Evolutionary conservation across 2,888 invertebrate genomes (phyloP), one percentile per base, ranked within the genome.

Genomic region (Meandrusa payeni): DNA sequence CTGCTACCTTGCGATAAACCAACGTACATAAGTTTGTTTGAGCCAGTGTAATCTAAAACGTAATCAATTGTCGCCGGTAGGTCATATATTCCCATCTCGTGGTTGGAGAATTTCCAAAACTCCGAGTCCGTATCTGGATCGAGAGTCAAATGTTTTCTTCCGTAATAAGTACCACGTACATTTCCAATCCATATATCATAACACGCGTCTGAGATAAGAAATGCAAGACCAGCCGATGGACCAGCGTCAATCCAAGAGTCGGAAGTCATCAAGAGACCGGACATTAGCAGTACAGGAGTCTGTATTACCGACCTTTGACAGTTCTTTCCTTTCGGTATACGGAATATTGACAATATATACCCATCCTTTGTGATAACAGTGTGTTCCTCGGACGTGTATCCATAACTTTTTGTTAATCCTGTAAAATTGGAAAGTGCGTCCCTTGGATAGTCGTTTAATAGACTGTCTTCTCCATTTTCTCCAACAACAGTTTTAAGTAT

Each of bases 1-100:
- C 92, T 91, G 0, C 91, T 90, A 3, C 95, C 96, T 67, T 91
- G 91, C 0, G 95, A 95, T 63, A 94, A 95, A 0, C 95, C 96
- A 2, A 94, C 90, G 22, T 70, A 80, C 23, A 74, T 77, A 15
- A 83, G 31, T 17, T 71, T 73, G 0, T 55, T 45, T 1, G 50
- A 49, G 1, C 54, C 54, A 1, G 81, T 78, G 3, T 64, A 47
- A 0, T 64, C 46, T 5, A 82, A 43, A 1, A 82, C 63, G 22
- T 74, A 71, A 37, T 83, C 78, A 0, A 79, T 60, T 28, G 68
- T 65, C 0, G 94, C 92, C 1, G 97, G 95, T 1, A 96, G 58
- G 66, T 97, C 97, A 54, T 88, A 90, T 12, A 78, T 65, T 0
- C 93, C 94, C 64, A 95, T 94, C 63, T 95, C 92, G 59, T 96